phyloP scores from a whole-genome alignment of 2,888 invertebrate species.

The Lamproptera curius region DNA sequence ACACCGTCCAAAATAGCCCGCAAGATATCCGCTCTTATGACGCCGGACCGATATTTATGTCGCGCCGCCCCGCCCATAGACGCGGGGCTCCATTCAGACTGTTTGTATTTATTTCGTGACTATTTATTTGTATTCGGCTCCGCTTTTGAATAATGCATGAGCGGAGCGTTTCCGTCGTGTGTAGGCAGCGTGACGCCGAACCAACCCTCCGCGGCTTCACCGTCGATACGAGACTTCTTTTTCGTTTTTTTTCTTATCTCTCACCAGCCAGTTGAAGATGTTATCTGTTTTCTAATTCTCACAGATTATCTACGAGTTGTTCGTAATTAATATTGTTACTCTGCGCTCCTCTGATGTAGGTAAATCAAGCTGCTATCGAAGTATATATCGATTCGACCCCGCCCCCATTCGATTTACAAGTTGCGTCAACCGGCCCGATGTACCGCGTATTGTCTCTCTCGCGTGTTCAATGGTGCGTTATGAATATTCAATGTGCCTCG shows the following conservation, averaged over 20 bases:
- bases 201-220: constrained; percentile 35
- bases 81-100: constrained; percentile 74
- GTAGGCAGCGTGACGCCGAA: constrained; percentile 74
- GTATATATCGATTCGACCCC: constrained; percentile 43
- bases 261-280: constrained; percentile 24
- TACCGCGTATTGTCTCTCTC: constrained; percentile 42
- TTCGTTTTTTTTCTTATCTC: constrained; percentile 4
- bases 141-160: constrained; percentile 76
- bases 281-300: neutral
- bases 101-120: constrained; percentile 77
- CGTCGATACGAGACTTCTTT: constrained; percentile 23
- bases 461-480: constrained; percentile 27
- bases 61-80: constrained; percentile 71
- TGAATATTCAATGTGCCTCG: constrained; percentile 29
- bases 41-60: constrained; percentile 75
- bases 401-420: constrained; percentile 49
- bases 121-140: constrained; percentile 78
- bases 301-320: constrained; percentile 56
- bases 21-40: constrained; percentile 68
- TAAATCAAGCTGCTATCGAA: constrained; percentile 59
- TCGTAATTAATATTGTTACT: constrained; percentile 59
- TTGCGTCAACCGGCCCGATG: constrained; percentile 52
- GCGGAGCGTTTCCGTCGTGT: constrained; percentile 74
- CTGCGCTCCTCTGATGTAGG: constrained; percentile 56
- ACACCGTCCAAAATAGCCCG: constrained; percentile 60